Base-by-base conservation (phyloP, 1,140 invertebrate genomes). In the Drosophila bocki region DNA sequence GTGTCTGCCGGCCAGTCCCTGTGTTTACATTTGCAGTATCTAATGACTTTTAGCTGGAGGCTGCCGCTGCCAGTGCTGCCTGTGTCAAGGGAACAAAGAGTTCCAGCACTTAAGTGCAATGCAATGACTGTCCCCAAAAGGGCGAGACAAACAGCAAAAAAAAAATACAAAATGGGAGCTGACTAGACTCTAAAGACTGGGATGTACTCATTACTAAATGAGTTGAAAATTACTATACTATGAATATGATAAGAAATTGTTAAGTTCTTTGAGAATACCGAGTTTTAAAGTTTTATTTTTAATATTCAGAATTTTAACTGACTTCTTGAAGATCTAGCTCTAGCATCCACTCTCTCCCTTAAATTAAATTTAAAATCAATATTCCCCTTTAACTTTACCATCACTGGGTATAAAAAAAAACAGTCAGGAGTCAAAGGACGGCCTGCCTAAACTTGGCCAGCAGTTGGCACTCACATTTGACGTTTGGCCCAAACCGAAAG, bases 41-140 rank as follows among this genome's bases (percentile, higher is more conserved):
- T 87, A 87, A 87, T 88, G 84, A 87, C 80, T 88, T 87, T 87
- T 88, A 35, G 72, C 84, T 70, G 68, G 71, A 78, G 84, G 80
- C 83, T 78, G 80, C 35, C 80, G 54, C 69, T 62, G 61, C 42
- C 47, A 26, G 47, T 77, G 50, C 69, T 62, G 61, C 42, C 47
- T 32, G 47, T 77, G 83, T 80, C 83, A 80, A 78, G 80, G 80
- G 71, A 83, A 78, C 80, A 80, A 80, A 80, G 76, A 80, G 71
- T 63, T 77, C 35, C 33, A 74, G 80, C 83, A 80, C 83, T 87
- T 87, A 87, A 87, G 83, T 80, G 83, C 79, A 87, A 62, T 68
- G 83, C 62, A 54, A 69, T 69, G 74, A 70, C 51, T 70, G 45
- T 60, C 60, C 44, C 65, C 75, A 59, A 57, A 61, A 58, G 63